Conservation (phyloP, 2,113 vertebrate species). For the Saccopteryx bilineata region DNA sequence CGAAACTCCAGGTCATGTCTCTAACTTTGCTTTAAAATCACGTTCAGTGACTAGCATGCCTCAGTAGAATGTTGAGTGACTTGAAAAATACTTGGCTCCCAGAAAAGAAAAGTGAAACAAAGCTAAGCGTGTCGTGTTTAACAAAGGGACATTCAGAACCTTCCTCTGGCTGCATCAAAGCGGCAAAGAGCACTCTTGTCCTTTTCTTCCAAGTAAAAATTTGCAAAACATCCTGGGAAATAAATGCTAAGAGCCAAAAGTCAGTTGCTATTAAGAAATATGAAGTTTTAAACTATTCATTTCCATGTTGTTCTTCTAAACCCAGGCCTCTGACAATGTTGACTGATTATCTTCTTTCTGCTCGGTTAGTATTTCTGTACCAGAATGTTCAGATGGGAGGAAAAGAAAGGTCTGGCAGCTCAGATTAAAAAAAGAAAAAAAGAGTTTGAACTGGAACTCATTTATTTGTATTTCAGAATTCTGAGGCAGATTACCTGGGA, state of each 20-base stretch:
- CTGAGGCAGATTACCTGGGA: conserved; percentile 83
- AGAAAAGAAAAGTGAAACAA: conserved; percentile 67
- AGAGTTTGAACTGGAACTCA: conserved; percentile 83
- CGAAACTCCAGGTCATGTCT: background rate
- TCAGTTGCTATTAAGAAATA: conserved; percentile 42
- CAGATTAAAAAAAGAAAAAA: conserved; percentile 66
- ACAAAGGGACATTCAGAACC: conserved; percentile 75
- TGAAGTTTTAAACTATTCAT: conserved; percentile 58
- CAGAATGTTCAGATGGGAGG: conserved; percentile 80
- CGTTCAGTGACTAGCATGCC: background rate
- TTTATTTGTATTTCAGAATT: conserved; percentile 85
- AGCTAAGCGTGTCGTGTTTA: conserved; percentile 53
- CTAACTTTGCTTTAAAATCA: conserved; percentile 13
- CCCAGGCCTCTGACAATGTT: conserved; percentile 69
- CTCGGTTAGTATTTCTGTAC: conserved; percentile 78
- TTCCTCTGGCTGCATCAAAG: conserved; percentile 66
- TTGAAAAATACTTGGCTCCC: conserved; percentile 52
- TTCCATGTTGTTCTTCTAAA: conserved; percentile 73
- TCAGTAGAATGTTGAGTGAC: conserved; percentile 34
- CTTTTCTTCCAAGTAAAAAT: conserved; percentile 35
- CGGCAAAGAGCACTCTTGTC: conserved; percentile 27
- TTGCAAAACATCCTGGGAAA: conserved; percentile 20
- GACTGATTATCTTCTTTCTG: conserved; percentile 68
- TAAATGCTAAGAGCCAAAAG: conserved; percentile 33
- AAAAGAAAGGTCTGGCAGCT: conserved; percentile 61